Base-by-base conservation (phyloP, 2,888 invertebrate genomes). In the Belgica antarctica region DNA sequence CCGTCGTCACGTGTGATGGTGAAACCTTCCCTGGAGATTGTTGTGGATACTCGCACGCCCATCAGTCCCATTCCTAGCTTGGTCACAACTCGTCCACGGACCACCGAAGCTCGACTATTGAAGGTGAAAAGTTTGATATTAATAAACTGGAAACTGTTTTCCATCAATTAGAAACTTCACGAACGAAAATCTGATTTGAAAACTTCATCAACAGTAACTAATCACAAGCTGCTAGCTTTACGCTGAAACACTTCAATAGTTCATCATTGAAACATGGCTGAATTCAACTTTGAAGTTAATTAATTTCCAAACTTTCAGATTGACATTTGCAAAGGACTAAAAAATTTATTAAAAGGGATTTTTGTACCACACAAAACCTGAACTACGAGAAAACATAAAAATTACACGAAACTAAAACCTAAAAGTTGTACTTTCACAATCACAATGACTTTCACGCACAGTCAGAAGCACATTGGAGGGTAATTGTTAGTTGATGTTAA, bases 31-130 rank as follows among this genome's bases (percentile, higher is more conserved):
- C 94, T 84, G n/a, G 95, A 90, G 2, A 92, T 92, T 71, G 91
- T 91, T 52, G 97, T 96, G 73, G 93, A 92, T 2, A 99, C 96
- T 73, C 97, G 86, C 7, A 97, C 96, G 31, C 98, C 98, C 79
- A 96, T 92, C 74, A 99, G 82, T 34, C 97, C 96, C 76, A 92
- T 92, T 62, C 94, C 94, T 78, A 96, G 89, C 65, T 89, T 86
- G 59, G 95, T 94, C 71, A 94, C 88, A 66, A 99, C 96, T 73
- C 92, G 89, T 61, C 99, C 99, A 72, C 98, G 88, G 72, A 99
- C 92, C 66, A 99, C 97, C 25, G 97, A 96, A 70, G 95, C 95
- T 71, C 96, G 96, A 79, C 98, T 98, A 85, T 74, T 77, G 76
- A 75, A 75, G 74, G 22, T 68, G 12, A 70, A 71, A 65, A 5